Conservation (phyloP, 2,888 invertebrate species). For the Sclerodermus sp. region DNA sequence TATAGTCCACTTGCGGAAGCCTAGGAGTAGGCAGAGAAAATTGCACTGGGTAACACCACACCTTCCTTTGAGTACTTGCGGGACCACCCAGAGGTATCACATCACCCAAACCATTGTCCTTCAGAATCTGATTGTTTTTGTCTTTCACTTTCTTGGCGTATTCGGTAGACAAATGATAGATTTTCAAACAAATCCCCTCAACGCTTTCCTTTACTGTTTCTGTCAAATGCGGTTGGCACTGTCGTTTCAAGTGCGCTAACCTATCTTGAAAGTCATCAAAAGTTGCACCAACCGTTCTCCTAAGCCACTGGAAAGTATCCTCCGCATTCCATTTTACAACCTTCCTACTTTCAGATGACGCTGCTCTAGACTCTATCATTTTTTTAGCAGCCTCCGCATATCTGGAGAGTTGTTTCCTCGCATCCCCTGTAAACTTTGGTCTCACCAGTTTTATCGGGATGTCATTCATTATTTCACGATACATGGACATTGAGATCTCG, state of each 20-base stretch:
- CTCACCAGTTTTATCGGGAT: constrained; percentile 95
- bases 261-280: constrained; percentile 92
- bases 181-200: constrained; percentile 92
- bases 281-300: constrained; percentile 89
- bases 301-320: constrained; percentile 94
- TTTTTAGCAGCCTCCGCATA: constrained; percentile 97
- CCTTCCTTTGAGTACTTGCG: constrained; percentile 78
- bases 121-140: constrained; percentile 81
- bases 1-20: constrained; percentile 71
- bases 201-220: constrained; percentile 94
- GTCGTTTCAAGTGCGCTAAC: constrained; percentile 86
- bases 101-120: constrained; percentile 77
- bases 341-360: constrained; percentile 91
- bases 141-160: constrained; percentile 89
- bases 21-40: constrained; percentile 85
- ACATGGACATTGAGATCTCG: constrained; percentile 93
- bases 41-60: constrained; percentile 94
- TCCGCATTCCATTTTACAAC: constrained; percentile 99
- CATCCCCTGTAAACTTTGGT: constrained; percentile 94
- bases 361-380: constrained; percentile 92
- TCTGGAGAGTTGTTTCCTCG: constrained; percentile 87
- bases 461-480: constrained; percentile 97
- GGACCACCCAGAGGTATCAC: constrained; percentile 64
- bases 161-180: constrained; percentile 89
- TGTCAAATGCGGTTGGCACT: constrained; percentile 93